phyloP scores from a whole-genome alignment of 1,140 invertebrate species.

The Archivesica marissinica region DNA sequence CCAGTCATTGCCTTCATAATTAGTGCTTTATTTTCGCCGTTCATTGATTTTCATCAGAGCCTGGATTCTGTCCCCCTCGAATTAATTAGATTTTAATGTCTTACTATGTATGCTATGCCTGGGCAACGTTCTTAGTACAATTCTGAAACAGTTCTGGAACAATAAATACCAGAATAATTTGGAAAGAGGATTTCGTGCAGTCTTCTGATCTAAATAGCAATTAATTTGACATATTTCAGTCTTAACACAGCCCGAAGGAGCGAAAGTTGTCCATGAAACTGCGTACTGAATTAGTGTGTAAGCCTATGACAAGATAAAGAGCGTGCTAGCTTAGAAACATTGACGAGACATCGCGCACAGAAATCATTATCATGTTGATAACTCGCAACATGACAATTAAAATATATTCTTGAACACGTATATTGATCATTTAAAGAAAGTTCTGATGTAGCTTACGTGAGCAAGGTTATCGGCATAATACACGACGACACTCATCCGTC shows the following conservation, averaged over 20 bases:
- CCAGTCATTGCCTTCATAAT: conserved; percentile 8
- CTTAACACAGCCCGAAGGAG: neutral
- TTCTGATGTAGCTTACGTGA: no score
- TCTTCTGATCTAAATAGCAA: conserved; percentile 7
- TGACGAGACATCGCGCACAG: no score
- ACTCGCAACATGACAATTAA: no score
- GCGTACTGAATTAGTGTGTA: neutral
- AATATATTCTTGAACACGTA: no score
- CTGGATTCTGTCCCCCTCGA: conserved; percentile 12
- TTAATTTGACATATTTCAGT: neutral
- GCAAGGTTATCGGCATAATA: no score
- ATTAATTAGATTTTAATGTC: conserved; percentile 26
- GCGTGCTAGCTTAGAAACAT: no score
- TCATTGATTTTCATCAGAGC: conserved; percentile 17
- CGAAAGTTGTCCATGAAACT: neutral
- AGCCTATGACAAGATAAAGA: neutral
- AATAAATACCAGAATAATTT: no score
- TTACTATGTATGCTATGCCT: neutral
- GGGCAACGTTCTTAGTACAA: neutral
- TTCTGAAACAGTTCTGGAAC: neutral
- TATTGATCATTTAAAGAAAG: no score
- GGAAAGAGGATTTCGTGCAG: neutral
- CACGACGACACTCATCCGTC: no score
- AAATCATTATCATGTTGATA: no score
- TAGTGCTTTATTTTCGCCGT: conserved; percentile 16